These are phyloP conservation scores for Eueides isabella DNA, from an alignment of 1,140 invertebrate genomes.

Conservation along the genomic window DNA sequence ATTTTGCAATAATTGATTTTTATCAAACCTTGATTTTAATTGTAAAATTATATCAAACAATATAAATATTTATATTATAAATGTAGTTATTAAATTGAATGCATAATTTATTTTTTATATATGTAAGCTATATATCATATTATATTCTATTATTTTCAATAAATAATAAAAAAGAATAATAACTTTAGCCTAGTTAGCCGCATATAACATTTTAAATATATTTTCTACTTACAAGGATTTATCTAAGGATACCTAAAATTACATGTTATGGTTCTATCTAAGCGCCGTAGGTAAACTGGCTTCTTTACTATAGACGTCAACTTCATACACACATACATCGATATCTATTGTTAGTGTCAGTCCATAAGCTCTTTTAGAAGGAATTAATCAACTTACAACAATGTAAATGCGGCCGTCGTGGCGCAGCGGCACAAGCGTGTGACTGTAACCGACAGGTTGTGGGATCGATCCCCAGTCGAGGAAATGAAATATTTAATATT, in stretches of 20 bases:
- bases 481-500: too few species aligned
- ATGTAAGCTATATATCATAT: not conserved
- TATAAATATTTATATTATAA: not conserved
- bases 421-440: too few species aligned
- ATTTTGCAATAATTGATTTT: not conserved
- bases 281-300: too few species aligned
- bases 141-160: not conserved
- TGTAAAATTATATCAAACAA: not conserved
- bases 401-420: too few species aligned
- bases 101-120: not conserved
- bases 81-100: not conserved
- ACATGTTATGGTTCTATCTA: not conserved
- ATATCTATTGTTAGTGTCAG: not conserved
- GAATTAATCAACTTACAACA: too few species aligned
- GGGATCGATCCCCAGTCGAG: too few species aligned
- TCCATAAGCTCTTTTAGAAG: too few species aligned
- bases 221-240: not conserved
- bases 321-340: too few species aligned
- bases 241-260: not conserved
- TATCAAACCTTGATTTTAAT: not conserved
- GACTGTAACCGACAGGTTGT: too few species aligned
- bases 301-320: too few species aligned
- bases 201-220: too few species aligned
- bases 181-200: not conserved
- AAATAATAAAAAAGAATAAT: not conserved